Conservation (phyloP, 2,888 invertebrate genomes). For the Pterobdella sp. region DNA sequence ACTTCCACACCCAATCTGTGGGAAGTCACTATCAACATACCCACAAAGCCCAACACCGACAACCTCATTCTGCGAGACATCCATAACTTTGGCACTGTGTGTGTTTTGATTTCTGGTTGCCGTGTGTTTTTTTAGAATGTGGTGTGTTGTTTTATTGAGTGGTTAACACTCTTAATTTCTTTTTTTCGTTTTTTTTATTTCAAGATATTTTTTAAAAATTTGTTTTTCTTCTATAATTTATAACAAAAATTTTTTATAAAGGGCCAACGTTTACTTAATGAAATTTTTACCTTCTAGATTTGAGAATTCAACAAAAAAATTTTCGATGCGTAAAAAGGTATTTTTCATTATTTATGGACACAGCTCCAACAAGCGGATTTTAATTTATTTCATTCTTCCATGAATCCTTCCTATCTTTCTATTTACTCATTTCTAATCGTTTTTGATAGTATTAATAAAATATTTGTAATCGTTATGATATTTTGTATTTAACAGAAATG, state of each 20-base stretch:
- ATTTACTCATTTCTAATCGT: too few species aligned
- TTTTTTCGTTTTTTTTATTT: background rate
- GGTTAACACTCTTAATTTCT: background rate
- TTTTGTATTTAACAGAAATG: too few species aligned
- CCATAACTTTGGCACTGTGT: slow-evolving; percentile 39
- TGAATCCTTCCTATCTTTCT: too few species aligned
- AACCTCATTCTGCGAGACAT: slow-evolving; percentile 43
- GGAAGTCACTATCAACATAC: slow-evolving; percentile 62
- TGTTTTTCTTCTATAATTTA: too few species aligned
- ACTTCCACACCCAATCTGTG: slow-evolving; percentile 56
- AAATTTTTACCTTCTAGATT: background rate
- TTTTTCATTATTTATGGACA: too few species aligned
- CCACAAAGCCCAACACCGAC: slow-evolving; percentile 46
- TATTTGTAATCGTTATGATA: background rate
- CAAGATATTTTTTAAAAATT: too few species aligned
- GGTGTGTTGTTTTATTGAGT: background rate
- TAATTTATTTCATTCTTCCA: too few species aligned
- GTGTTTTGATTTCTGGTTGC: background rate
- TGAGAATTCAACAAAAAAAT: background rate
- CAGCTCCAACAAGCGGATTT: too few species aligned
- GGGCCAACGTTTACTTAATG: background rate
- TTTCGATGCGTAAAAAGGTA: too few species aligned
- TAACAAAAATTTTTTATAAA: too few species aligned
- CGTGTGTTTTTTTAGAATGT: background rate
- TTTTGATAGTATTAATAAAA: background rate